Evolutionary conservation across 2,113 vertebrate genomes (phyloP).

Genomic region (Ciconia stormi): DNA sequence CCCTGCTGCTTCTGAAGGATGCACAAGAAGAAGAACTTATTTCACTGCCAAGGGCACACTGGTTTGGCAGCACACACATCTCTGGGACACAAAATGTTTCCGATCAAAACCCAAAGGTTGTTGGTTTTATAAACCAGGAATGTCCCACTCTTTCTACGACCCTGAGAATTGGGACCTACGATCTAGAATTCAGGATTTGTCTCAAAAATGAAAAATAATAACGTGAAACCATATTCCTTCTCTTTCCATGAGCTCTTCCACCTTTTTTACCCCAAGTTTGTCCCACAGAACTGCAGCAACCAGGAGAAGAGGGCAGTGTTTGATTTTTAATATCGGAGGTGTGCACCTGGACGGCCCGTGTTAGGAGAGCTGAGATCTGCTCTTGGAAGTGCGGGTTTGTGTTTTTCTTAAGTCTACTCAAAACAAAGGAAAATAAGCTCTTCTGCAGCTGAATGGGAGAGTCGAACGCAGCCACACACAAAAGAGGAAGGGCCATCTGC

Average conservation of each 20-base stretch:
- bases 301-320: background rate
- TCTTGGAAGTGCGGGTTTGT: background rate
- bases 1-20: background rate
- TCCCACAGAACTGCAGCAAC: background rate
- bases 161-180: background rate
- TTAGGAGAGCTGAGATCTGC: background rate
- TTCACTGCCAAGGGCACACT: background rate
- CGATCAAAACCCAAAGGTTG: background rate
- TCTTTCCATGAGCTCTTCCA: background rate
- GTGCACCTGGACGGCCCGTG: background rate
- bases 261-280: background rate
- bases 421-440: slow-evolving; percentile 51
- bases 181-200: background rate
- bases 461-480: background rate
- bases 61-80: background rate
- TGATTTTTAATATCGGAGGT: background rate
- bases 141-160: background rate
- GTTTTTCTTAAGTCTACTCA: background rate
- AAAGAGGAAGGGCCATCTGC: slow-evolving; percentile 39
- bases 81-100: background rate
- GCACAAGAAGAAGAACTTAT: background rate
- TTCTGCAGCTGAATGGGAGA: slow-evolving; percentile 17
- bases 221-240: background rate
- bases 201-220: background rate
- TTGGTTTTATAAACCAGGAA: background rate